Conservation (phyloP, 2,888 invertebrate genomes). For the Parnassius orleans region DNA sequence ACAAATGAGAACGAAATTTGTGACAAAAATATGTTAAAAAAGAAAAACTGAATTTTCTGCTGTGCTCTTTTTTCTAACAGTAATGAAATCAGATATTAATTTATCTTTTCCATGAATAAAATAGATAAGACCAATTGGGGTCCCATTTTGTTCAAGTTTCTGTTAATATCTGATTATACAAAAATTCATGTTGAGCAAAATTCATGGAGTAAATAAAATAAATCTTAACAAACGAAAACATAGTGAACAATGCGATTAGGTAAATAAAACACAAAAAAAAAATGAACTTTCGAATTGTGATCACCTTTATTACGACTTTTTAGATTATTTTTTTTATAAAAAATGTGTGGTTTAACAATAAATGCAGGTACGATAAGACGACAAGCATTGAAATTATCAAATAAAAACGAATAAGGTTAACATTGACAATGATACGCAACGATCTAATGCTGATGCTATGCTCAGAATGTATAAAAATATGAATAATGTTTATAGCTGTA, state of each 20-base stretch:
- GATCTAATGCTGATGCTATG: conserved; percentile 10
- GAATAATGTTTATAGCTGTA: conserved; percentile 21
- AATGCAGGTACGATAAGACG: conserved; percentile 30
- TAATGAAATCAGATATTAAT: too few species aligned
- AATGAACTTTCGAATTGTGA: conserved; percentile 62
- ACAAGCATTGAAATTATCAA: conserved; percentile 18
- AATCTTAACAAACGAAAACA: background rate
- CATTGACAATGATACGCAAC: conserved; percentile 24
- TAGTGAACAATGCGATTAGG: conserved; percentile 11
- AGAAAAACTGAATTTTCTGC: too few species aligned
- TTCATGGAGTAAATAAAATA: background rate
- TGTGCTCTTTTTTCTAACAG: too few species aligned
- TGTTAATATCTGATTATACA: too few species aligned
- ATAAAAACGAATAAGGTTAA: conserved; percentile 19
- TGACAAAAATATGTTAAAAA: too few species aligned
- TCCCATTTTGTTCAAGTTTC: too few species aligned
- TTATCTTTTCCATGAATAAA: too few species aligned
- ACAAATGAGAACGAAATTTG: too few species aligned
- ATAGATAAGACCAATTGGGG: too few species aligned
- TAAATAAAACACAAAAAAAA: conserved; percentile 61
- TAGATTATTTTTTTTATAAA: conserved; percentile 41
- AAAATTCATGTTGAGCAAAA: too few species aligned
- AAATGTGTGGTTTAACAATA: conserved; percentile 38
- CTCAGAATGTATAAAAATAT: conserved; percentile 17
- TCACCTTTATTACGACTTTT: conserved; percentile 47